Evolutionary conservation across 2,797 vertebrate species (phyloP).

Genomic region (Onychomys leucogaster): DNA sequence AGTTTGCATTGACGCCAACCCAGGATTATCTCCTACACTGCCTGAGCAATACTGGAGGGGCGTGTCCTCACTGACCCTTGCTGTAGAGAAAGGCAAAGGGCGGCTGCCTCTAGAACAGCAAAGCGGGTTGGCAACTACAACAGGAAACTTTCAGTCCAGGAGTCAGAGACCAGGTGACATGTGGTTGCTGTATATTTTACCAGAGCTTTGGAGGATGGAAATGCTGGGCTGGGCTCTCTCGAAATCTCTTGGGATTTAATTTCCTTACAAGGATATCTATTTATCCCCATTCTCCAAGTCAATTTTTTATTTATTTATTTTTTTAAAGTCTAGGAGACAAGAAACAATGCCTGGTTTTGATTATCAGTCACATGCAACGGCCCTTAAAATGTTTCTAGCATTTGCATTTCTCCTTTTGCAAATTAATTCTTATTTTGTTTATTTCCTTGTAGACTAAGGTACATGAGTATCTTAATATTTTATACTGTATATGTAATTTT

Average conservation of each 20-base stretch:
- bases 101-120: no score
- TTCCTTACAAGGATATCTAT: background rate
- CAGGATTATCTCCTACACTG: rapidly evolving
- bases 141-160: background rate
- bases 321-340: background rate
- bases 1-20: background rate
- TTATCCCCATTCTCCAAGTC: background rate
- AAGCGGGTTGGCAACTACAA: no score
- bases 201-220: background rate
- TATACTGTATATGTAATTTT: background rate
- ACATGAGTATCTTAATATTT: background rate
- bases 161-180: background rate
- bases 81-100: background rate
- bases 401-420: slow-evolving; percentile 30
- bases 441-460: background rate
- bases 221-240: background rate
- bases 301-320: no score
- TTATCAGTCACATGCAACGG: background rate
- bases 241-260: background rate
- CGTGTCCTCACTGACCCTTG: background rate
- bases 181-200: background rate
- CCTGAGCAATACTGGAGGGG: background rate
- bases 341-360: background rate
- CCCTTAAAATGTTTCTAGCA: background rate
- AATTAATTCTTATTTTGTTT: slow-evolving; percentile 1